These are phyloP conservation scores for Andrena cerasifolii DNA, from an alignment of 1,140 invertebrate genomes.

Conservation along the genomic window DNA sequence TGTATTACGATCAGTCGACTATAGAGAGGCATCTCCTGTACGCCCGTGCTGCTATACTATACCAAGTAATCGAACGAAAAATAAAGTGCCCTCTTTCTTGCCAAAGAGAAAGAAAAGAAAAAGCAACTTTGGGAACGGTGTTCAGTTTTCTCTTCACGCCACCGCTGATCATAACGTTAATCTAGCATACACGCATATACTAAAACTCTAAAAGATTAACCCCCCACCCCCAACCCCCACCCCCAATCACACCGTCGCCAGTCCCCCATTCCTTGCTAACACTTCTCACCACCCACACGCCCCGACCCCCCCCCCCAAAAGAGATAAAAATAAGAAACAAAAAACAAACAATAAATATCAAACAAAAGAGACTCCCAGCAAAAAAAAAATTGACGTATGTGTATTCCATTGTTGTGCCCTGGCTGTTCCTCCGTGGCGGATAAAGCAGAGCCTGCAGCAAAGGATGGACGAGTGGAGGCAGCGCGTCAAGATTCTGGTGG, in stretches of 20 bases:
- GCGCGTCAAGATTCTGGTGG: conserved; percentile 86
- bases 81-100: conserved; percentile 27
- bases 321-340: too few species aligned
- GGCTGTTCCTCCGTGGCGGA: conserved; percentile 70
- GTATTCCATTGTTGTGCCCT: conserved; percentile 74
- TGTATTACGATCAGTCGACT: not conserved
- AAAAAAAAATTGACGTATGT: conserved; percentile 69
- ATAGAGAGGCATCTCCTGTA: conserved; percentile 27
- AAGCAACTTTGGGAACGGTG: conserved; percentile 20
- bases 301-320: conserved; percentile 11
- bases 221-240: too few species aligned
- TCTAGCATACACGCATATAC: conserved; percentile 28
- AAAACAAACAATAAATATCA: conserved; percentile 23
- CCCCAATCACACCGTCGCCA: too few species aligned
- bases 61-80: not conserved
- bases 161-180: conserved; percentile 35
- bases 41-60: not conserved
- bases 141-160: conserved; percentile 18
- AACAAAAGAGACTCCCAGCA: conserved; percentile 50
- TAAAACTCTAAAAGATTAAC: conserved; percentile 21
- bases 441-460: conserved; percentile 86
- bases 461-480: conserved; percentile 85
- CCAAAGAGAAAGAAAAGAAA: conserved; percentile 26
- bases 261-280: too few species aligned
- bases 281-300: too few species aligned